Evolutionary conservation across 2,113 vertebrate species (phyloP), one percentile per base, ranked within the genome.

Genomic region (Pavo muticus): DNA sequence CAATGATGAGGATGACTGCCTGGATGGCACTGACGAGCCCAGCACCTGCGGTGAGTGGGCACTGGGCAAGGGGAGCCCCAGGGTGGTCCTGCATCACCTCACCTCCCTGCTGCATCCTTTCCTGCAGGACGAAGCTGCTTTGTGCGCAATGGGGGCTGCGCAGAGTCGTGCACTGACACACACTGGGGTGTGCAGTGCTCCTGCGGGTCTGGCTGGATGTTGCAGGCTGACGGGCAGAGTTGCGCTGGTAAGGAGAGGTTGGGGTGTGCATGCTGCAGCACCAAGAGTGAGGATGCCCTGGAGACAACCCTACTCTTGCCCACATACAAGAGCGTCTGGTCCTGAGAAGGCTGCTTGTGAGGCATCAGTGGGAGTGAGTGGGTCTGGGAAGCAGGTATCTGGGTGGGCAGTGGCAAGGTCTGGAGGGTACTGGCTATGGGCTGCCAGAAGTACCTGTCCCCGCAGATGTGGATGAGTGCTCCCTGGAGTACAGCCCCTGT

Each of bases 381-480:
- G 0, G 1, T 52, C 37, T 52, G 37, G 50, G n/a, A 9, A 9
- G 21, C 16, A 59, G 10, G 29, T 83, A 4, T 57, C 16, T 50
- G n/a, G 42, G 42, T 50, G 29, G 20, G 48, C 18, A 11, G 13
- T 2, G 1, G 10, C 60, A n/a, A 42, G 77, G n/a, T 32, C 16
- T 47, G 18, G n/a, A 40, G 30, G 15, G 1, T 2, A 45, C 27
- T 64, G 12, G 25, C 9, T 2, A 23, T 8, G 4, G 71, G 83
- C 48, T 93, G 10, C 69, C 56, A 67, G 32, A 35, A 40, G 52
- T 3, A 2, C 24, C 50, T 92, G 1, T 78, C 11, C 0, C 2
- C 29, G 3, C 93, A 99, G 99, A 99, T 97, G 30, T 98, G 84
- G 98, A 99, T 8, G 99, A 99, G 84, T 99, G 98, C 91, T 97